A percentile compares a stretch with the other conserved stretches of the same genome.
Evolutionary conservation across 2,797 vertebrate species (phyloP).

Genomic region (Enteromius unitaeniatus): DNA sequence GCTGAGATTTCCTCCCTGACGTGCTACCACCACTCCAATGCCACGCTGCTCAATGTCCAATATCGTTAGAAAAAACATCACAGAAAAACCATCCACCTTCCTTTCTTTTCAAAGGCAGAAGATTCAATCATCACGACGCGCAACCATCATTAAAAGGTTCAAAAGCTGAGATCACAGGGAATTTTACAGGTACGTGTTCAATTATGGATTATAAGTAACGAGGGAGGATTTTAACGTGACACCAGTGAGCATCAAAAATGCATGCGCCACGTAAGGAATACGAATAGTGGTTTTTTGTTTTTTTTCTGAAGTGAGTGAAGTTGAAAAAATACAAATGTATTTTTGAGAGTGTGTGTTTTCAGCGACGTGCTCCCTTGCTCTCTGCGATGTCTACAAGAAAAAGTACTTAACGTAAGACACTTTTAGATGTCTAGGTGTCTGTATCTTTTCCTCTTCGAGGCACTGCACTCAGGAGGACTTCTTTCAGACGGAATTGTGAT

Average conservation of each 20-base stretch:
- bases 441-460: constrained; percentile 30
- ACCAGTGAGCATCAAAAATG: constrained; percentile 60
- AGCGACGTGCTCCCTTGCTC: background rate
- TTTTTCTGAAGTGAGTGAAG: constrained; percentile 29
- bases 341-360: constrained; percentile 40
- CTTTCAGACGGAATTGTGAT: background rate
- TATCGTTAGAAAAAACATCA: constrained; percentile 1
- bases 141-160: constrained; percentile 36
- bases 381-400: constrained; percentile 21
- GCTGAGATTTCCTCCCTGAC: background rate
- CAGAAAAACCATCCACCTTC: background rate
- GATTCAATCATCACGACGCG: constrained; percentile 9
- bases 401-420: constrained; percentile 26
- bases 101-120: constrained; percentile 36
- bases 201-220: constrained; percentile 66
- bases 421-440: constrained; percentile 20
- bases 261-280: constrained; percentile 59
- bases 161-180: constrained; percentile 47
- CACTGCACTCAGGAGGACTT: constrained; percentile 26
- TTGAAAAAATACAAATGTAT: constrained; percentile 38
- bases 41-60: background rate
- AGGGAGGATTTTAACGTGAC: constrained; percentile 59
- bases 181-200: constrained; percentile 59
- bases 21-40: no score
- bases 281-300: constrained; percentile 30